Evolutionary conservation across 1,140 invertebrate species (phyloP), one percentile per base, ranked within the genome.

Genomic region (Lanistes nyassanus): DNA sequence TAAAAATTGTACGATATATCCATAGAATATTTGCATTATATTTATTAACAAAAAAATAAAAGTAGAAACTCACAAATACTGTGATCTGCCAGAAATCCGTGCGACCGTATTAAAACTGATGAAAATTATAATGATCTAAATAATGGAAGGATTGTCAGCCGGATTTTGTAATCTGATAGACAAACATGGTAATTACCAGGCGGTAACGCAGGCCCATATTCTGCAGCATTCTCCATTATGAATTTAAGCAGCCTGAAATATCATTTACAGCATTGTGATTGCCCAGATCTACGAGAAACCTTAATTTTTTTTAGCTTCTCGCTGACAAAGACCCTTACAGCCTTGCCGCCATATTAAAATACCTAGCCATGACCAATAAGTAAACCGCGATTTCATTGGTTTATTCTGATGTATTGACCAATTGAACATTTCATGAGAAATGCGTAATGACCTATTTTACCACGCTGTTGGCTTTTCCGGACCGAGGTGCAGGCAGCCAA

Each of bases 161-260:
- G 34, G 47, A 66, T 36, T n/a, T 36, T 37, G 13, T 23, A 62
- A 37, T 36, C 36, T 65, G 65, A 26, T 3, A 58, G 55, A 51
- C 23, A 23, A 47, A 5, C 37, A 26, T 42, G 26, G 39, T 34
- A 74, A 66, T 67, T 80, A 83, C 85, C 82, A 76, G 85, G 84
- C 19, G 84, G 85, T 51, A 84, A 75, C 64, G 81, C 74, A 56
- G 82, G 84, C 36, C 83, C 83, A 79, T 81, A 83, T 60, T 76
- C 67, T 56, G 81, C 83, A 16, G 77, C 80, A 58, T 76, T 55
- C 53, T 75, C 72, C 76, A 72, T 76, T 26, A 66, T 66, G 60
- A 36, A 31, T 73, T 51, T 58, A 39, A 23, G 29, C 37, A 58
- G 29, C 26, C 42, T 39, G 37, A 47, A 60, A n/a, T 56, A 70